These are phyloP conservation scores for Hirtodrosophila duncani DNA, from an alignment of 2,888 invertebrate genomes.

Conservation along the genomic window DNA sequence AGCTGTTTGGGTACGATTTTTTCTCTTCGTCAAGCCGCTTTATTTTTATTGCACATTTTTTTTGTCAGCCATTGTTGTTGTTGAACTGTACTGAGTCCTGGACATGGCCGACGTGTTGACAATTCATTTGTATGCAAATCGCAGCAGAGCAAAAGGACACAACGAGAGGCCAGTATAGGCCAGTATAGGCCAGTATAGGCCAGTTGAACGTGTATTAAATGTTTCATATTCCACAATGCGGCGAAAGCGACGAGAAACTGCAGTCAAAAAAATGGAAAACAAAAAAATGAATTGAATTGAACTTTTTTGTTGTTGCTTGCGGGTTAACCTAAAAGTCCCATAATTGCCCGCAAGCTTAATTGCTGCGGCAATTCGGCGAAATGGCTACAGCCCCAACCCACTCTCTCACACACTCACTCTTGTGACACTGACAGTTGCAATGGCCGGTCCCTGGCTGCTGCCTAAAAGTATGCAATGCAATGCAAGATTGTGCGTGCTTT, in stretches of 20 bases:
- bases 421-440: conserved; percentile 1
- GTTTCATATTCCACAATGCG: conserved; percentile 32
- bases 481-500: conserved; percentile 13
- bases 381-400: too few species aligned
- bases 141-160: conserved; percentile 56
- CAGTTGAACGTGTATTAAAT: conserved; percentile 21
- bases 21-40: conserved; percentile 31
- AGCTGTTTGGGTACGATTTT: conserved; percentile 37
- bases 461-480: not conserved
- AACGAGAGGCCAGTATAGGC: too few species aligned
- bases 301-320: conserved; percentile 21
- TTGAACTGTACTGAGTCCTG: conserved; percentile 12
- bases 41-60: conserved; percentile 48
- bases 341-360: conserved; percentile 30
- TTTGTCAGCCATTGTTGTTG: conserved; percentile 6
- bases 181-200: too few species aligned
- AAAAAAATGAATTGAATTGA: conserved; percentile 38
- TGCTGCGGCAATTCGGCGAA: conserved; percentile 27
- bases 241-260: conserved; percentile 7
- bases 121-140: conserved; percentile 75
- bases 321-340: conserved; percentile 26
- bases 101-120: conserved; percentile 54
- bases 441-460: too few species aligned
- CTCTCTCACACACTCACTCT: too few species aligned
- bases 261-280: not conserved